These are phyloP conservation scores for Tetraneura akinire DNA, from an alignment of 1,140 invertebrate species.

Conservation along the genomic window DNA sequence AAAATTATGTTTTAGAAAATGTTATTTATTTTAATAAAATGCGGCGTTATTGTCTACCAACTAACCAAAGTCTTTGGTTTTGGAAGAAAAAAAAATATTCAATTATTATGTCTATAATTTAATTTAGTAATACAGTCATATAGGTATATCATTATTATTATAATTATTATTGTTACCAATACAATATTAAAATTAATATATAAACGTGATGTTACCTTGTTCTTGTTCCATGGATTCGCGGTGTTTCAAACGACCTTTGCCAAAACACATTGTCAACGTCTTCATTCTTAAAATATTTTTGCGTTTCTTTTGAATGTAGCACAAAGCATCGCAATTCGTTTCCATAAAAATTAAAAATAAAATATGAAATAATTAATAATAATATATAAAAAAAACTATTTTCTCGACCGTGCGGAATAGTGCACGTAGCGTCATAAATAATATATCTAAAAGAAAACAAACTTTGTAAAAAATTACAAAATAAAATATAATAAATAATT, in stretches of 20 bases:
- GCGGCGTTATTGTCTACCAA: no score
- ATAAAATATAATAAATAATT: neutral
- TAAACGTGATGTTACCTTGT: slow-evolving; percentile 19
- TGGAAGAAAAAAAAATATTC: no score
- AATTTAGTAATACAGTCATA: no score
- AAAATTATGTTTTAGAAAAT: no score
- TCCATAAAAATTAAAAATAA: neutral
- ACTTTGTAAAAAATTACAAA: slow-evolving; percentile 42
- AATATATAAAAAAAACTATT: neutral
- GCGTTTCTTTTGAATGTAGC: neutral
- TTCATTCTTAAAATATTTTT: slow-evolving; percentile 11
- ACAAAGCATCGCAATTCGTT: neutral
- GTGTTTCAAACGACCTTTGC: slow-evolving; percentile 17
- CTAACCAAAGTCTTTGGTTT: no score
- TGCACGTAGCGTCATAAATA: neutral
- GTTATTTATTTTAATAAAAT: no score
- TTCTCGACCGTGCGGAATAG: neutral
- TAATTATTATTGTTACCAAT: no score
- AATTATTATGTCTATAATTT: no score
- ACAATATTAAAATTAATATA: no score
- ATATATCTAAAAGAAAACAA: neutral
- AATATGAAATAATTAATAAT: neutral
- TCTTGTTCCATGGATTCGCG: neutral
- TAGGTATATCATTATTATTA: no score
- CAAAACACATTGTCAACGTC: slow-evolving; percentile 40